Evolutionary conservation across 2,113 vertebrate species (phyloP), one percentile per base, ranked within the genome.

Genomic region (Acrocephalus kingi): DNA sequence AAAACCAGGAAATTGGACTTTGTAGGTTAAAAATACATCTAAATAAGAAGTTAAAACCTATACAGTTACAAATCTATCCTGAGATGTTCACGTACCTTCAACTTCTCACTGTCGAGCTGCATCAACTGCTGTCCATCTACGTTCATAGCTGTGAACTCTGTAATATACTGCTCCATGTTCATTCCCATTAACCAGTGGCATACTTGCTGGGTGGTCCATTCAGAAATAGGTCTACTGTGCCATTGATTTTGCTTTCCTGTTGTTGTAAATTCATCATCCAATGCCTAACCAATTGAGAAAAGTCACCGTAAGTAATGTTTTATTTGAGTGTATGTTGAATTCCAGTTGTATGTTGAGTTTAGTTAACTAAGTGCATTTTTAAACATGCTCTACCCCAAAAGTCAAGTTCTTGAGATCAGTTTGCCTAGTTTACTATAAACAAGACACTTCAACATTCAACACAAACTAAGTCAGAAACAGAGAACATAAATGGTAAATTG

Each of bases 141-240:
- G 22, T 97, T 98, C 87, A 98, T 98, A 43, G 98, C 93, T 11
- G 98, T 99, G 96, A 99, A 99, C 88, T 99, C 98, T 12, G 97
- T 67, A n/a, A 98, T 98, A 52, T 98, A 98, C 84, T 99, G 99
- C 95, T 99, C 99, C 98, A 99, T 98, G 84, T 99, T 99, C 98
- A 98, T 98, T 91, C 98, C 98, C 98, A 98, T 98, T 92, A 98
- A 77, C 98, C 98, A 99, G 91, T 99, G 99, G 93, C 98, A 99
- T 45, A 99, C 98, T 97, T 99, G 98, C 90, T 99, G 98, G 71
- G 97, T 98, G 89, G 98, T 99, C 99, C 99, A 99, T 51, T 99
- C 98, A 72, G 98, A 98, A 81, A 99, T 97, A 28, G 98, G 98
- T 68, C 99, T 98, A 91, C 97, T 99, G 93, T 98, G 98, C 99